Evolutionary conservation across 2,113 vertebrate species (phyloP).

Genomic region (Lasiurus cinereus): DNA sequence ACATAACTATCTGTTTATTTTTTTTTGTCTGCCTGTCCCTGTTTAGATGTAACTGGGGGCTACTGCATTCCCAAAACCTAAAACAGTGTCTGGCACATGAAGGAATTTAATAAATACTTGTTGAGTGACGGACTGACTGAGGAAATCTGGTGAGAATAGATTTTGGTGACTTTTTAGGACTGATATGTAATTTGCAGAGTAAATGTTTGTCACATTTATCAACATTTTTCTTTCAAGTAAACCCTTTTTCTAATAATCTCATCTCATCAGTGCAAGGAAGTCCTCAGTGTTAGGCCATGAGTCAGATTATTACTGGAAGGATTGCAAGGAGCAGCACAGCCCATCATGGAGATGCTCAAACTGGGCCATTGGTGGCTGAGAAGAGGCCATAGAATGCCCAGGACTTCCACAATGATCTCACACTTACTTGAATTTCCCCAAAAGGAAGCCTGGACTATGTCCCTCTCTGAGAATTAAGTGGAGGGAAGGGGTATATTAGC

Average conservation of each 20-base stretch:
- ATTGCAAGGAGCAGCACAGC: not conserved
- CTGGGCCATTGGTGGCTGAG: not conserved
- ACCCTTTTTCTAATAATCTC: conserved; percentile 64
- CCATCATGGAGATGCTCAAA: not conserved
- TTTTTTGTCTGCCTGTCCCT: not conserved
- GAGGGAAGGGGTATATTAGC: not conserved
- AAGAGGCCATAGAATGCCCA: not conserved
- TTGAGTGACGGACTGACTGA: conserved; percentile 64
- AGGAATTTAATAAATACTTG: conserved; percentile 74
- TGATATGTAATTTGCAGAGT: conserved; percentile 66
- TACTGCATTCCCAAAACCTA: conserved; percentile 28
- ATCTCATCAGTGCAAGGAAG: not conserved
- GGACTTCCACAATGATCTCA: not conserved
- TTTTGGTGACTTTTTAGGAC: conserved; percentile 55
- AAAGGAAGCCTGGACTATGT: not conserved
- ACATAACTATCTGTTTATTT: not conserved
- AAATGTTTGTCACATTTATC: conserved; percentile 58
- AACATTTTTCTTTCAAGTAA: conserved; percentile 65
- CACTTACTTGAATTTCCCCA: not conserved
- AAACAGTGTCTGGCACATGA: conserved; percentile 50
- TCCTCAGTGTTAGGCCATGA: not conserved
- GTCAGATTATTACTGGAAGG: conserved; percentile 70
- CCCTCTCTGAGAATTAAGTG: not conserved
- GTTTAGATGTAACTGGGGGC: not conserved
- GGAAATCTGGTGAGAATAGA: conserved; percentile 46